Evolutionary conservation across 2,113 vertebrate genomes (phyloP).

Genomic region (Pluvialis apricaria): DNA sequence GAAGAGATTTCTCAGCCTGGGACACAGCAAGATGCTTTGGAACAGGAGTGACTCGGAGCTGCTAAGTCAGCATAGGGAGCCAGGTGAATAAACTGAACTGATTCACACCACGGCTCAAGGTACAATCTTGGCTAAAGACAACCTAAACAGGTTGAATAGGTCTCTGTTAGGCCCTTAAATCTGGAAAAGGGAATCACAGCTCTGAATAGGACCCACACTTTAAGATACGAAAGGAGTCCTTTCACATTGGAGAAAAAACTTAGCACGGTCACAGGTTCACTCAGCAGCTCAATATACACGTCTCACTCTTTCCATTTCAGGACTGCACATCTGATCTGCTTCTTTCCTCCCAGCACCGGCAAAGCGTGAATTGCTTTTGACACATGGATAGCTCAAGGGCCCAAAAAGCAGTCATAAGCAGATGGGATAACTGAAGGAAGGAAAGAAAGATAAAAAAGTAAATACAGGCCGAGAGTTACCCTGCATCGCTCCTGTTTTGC

Average conservation of each 20-base stretch:
- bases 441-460: not conserved
- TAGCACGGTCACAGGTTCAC: not conserved
- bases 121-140: not conserved
- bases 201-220: not conserved
- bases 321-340: not conserved
- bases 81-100: not conserved
- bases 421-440: constrained; percentile 1
- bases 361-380: not conserved
- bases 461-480: not conserved
- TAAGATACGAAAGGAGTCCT: not conserved
- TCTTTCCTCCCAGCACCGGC: not conserved
- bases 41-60: not conserved
- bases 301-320: not conserved
- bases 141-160: not conserved
- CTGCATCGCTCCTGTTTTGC: not conserved
- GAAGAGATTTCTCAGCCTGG: not conserved
- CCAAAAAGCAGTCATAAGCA: not conserved
- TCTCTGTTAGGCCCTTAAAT: not conserved
- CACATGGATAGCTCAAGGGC: constrained; percentile 7
- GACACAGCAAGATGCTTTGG: not conserved
- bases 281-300: accelerated
- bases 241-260: not conserved
- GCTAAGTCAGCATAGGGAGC: not conserved
- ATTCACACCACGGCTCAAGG: not conserved
- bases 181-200: not conserved